Evolutionary conservation across 2,113 vertebrate species (phyloP).

Genomic region (human): GRCh38 chr13:32690501-32691000

Average conservation of each 20-base stretch:
- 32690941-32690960: not conserved
- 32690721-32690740: not conserved
- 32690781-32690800: not conserved
- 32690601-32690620: not conserved
- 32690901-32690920: not conserved
- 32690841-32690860: constrained; percentile 31
- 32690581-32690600: not conserved
- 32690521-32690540: not conserved
- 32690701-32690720: constrained; percentile 35
- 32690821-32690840: not conserved
- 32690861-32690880: not conserved
- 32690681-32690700: not conserved
- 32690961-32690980: not conserved
- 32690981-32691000: not conserved
- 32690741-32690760: constrained; percentile 13
- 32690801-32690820: not conserved
- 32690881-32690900: not conserved
- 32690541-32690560: not conserved
- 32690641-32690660: not conserved
- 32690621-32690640: not conserved
- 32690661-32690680: not conserved
- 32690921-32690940: not conserved
- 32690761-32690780: not conserved
- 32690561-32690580: not conserved
- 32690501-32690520: not conserved